A percentile compares a stretch with the other conserved stretches of the same genome.
Conservation (phyloP, 2,113 vertebrate genomes). For the Ptilonorhynchus violaceus region DNA sequence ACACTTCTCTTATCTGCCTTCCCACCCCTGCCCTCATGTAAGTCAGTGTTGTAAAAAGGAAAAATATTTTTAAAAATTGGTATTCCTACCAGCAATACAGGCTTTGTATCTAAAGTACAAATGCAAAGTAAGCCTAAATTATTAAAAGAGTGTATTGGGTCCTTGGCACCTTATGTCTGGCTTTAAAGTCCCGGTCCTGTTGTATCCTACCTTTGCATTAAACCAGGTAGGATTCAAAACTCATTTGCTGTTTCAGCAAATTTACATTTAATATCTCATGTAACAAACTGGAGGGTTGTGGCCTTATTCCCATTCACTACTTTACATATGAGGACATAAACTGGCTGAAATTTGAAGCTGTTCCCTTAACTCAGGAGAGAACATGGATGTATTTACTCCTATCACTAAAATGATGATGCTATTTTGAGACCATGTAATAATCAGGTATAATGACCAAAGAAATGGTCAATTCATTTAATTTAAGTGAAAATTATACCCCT, state of each 20-base stretch:
- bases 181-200: not conserved
- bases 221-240: not conserved
- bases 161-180: not conserved
- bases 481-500: not conserved
- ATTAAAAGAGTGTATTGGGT: not conserved
- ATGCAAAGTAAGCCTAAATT: not conserved
- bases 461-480: not conserved
- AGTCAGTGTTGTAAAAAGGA: not conserved
- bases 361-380: not conserved
- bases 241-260: not conserved
- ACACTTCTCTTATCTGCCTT: not conserved
- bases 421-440: not conserved
- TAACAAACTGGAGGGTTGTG: not conserved
- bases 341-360: not conserved
- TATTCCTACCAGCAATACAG: not conserved
- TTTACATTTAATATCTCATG: not conserved
- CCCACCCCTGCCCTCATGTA: not conserved
- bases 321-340: not conserved
- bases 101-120: not conserved
- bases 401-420: not conserved
- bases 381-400: accelerated
- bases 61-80: not conserved
- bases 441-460: not conserved
- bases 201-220: not conserved
- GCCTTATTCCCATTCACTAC: not conserved